Evolutionary conservation across 1,140 invertebrate species (phyloP), one percentile per base, ranked within the genome.

Genomic region (Alviniconcha marisindica): DNA sequence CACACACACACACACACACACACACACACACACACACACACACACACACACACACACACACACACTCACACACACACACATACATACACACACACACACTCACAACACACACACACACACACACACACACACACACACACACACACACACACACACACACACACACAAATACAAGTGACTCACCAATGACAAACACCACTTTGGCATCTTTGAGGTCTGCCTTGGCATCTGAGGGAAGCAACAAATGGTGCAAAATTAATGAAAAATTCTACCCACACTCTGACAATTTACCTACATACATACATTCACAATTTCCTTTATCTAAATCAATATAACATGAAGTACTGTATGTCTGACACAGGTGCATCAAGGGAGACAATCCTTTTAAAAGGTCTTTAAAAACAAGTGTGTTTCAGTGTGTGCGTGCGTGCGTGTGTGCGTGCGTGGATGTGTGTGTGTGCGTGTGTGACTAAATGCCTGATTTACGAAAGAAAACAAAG

Each of bases 141-240:
- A 36, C 60, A 66, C 60, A 71, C 18, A 28, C 60, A 15, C 60
- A 66, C 60, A 66, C 60, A 66, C 60, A 66, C 60, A 66, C 60
- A 66, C 60, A 66, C 28, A 31, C 7, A 28, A 12, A 28, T 66
- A n/a, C 60, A 21, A n/a, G 1, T 10, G 7, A 66, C 63, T 66
- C 28, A 66, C 63, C 71, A 42, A 74, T 74, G 24, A 74, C 71
- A 42, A 74, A 74, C 12, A 74, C 40, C 7, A 74, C 71, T 2
- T 74, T 74, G 36, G 71, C 38, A 42, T 44, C 40, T 74, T 28
- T 42, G 15, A 36, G 31, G 60, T 28, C 14, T 7, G n/a, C 60
- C 7, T 21, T 7, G 5, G 28, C 28, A 66, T 31, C 28, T 28
- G 66, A 74, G 40, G 36, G 31, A 71, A 42, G 42, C 18, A 40